A percentile compares a stretch with the other conserved stretches of the same genome.
Evolutionary conservation across 2,888 invertebrate species (phyloP).

Genomic region (Tetragonisca angustula): DNA sequence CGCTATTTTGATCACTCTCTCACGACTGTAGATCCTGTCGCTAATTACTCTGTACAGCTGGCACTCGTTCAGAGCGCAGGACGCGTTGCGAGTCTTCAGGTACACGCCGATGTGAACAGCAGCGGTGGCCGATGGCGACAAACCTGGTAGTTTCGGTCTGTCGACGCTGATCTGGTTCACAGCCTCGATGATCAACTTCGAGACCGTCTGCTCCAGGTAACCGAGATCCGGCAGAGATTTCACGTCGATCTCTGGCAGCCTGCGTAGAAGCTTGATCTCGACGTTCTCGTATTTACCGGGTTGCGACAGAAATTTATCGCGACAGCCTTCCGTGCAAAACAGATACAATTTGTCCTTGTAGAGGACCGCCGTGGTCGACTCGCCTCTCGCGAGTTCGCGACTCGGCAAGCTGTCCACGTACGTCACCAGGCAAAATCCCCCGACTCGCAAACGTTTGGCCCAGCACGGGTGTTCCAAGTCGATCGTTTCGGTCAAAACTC

Average conservation of each 20-base stretch:
- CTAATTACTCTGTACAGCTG: constrained; percentile 83
- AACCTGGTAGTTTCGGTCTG: constrained; percentile 87
- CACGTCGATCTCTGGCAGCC: constrained; percentile 84
- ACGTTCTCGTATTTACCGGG: constrained; percentile 85
- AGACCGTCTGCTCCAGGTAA: constrained; percentile 87
- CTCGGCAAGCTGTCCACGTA: constrained; percentile 86
- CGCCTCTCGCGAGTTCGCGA: constrained; percentile 84
- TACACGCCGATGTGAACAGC: constrained; percentile 86
- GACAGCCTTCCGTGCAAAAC: constrained; percentile 85
- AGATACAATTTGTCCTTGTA: constrained; percentile 86
- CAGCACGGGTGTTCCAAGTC: constrained; percentile 83
- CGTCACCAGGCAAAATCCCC: constrained; percentile 87
- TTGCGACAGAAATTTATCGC: constrained; percentile 85
- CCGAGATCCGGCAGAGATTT: constrained; percentile 86
- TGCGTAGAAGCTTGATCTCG: constrained; percentile 81
- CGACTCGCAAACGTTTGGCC: constrained; percentile 83
- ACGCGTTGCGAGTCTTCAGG: constrained; percentile 85
- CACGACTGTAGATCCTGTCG: constrained; percentile 82
- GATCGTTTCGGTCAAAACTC: constrained; percentile 71
- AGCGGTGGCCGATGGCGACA: constrained; percentile 85
- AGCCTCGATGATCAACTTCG: constrained; percentile 85
- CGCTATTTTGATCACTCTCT: constrained; percentile 82
- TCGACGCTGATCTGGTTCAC: constrained; percentile 85
- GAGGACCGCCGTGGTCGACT: constrained; percentile 83
- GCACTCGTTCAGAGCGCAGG: constrained; percentile 71